phyloP scores from a whole-genome alignment of 1,140 invertebrate species.

The Cecropterus lyciades region DNA sequence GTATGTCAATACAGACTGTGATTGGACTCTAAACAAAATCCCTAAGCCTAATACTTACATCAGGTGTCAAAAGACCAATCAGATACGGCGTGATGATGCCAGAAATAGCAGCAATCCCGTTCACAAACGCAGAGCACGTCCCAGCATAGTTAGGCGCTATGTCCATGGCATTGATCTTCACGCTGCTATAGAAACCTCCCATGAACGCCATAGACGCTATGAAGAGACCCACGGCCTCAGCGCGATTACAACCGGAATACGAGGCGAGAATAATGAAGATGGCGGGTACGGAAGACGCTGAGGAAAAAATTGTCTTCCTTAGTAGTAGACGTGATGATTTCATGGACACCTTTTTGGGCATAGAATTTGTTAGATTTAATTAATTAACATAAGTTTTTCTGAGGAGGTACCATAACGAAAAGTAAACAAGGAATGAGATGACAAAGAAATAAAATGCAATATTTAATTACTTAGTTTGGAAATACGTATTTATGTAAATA shows the following conservation, averaged over 20 bases:
- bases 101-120: slow-evolving; percentile 92
- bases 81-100: slow-evolving; percentile 91
- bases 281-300: slow-evolving; percentile 89
- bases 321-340: slow-evolving; percentile 41
- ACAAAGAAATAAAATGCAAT: too few species aligned
- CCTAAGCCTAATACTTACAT: slow-evolving; percentile 82
- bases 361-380: neutral
- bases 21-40: too few species aligned
- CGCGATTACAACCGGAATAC: slow-evolving; percentile 90
- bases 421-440: too few species aligned
- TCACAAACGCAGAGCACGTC: slow-evolving; percentile 93
- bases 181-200: slow-evolving; percentile 90
- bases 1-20: too few species aligned
- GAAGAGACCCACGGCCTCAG: slow-evolving; percentile 86
- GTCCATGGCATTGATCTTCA: slow-evolving; percentile 93
- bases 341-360: slow-evolving; percentile 37
- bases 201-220: slow-evolving; percentile 90
- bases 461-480: too few species aligned
- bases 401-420: too few species aligned
- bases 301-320: slow-evolving; percentile 55
- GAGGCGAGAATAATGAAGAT: slow-evolving; percentile 92
- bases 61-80: slow-evolving; percentile 89
- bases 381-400: neutral
- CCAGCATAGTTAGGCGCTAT: slow-evolving; percentile 93
- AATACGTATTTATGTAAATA: too few species aligned